phyloP scores from a whole-genome alignment of 2,797 vertebrate species.

The Setipinna tenuifilis region DNA sequence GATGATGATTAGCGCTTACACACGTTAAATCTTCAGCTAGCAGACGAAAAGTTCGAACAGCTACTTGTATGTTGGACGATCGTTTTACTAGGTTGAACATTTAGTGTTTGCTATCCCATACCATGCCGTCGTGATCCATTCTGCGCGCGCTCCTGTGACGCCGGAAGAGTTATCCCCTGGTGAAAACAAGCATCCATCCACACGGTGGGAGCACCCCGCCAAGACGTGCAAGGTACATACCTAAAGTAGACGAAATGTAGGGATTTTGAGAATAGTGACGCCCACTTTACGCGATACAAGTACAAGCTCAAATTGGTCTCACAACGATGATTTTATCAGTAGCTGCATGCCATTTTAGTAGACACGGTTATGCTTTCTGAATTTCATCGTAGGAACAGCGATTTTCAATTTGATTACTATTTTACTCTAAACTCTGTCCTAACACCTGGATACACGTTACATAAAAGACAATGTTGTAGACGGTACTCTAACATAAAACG shows the following conservation, averaged over 20 bases:
- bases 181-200: constrained; percentile 52
- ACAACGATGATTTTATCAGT: background rate
- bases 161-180: constrained; percentile 50
- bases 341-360: background rate
- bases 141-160: constrained; percentile 57
- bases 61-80: background rate
- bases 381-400: background rate
- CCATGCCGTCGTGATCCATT: constrained; percentile 40
- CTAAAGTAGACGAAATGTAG: background rate
- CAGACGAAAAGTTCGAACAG: background rate
- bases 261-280: background rate
- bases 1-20: constrained; percentile 49
- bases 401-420: background rate
- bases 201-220: constrained; percentile 45
- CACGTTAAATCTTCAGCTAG: constrained; percentile 40
- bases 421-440: background rate
- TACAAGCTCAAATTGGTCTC: background rate
- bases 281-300: background rate
- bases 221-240: constrained; percentile 48
- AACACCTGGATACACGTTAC: background rate
- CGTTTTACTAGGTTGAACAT: background rate
- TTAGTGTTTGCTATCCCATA: background rate
- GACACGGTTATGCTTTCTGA: background rate
- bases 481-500: background rate
- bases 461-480: background rate